phyloP scores from a whole-genome alignment of 2,113 vertebrate genomes.

The Pollachius pollachius region DNA sequence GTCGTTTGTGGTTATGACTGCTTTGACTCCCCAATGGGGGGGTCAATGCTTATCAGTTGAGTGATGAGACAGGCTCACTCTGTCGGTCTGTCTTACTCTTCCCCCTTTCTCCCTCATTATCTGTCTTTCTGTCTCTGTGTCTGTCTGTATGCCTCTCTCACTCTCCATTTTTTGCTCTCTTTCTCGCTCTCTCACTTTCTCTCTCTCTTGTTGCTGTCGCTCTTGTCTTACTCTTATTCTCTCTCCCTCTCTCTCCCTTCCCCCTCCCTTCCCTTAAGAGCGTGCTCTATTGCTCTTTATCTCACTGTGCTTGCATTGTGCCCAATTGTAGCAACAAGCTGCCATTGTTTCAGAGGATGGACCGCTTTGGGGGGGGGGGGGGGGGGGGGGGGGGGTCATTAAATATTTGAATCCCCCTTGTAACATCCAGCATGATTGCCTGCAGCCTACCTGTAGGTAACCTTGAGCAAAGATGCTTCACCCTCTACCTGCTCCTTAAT shows the following conservation, averaged over 20 bases:
- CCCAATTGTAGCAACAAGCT: slow-evolving; percentile 49
- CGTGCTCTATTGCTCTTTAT: neutral
- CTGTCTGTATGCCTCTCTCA: neutral
- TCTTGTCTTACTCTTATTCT: slow-evolving; percentile 30
- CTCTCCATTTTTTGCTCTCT: neutral
- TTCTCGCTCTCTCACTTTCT: slow-evolving; percentile 3
- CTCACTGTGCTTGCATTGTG: slow-evolving; percentile 19
- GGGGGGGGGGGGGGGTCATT: slow-evolving; percentile 32
- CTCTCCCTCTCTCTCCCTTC: neutral
- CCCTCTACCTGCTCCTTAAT: too few relatives aligned
- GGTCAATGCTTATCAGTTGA: slow-evolving; percentile 30
- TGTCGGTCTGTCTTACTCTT: neutral
- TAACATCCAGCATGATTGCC: too few relatives aligned
- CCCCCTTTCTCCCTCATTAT: neutral
- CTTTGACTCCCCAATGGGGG: slow-evolving; percentile 17
- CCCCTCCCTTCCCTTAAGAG: neutral
- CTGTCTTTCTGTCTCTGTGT: too few relatives aligned
- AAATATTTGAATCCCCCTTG: neutral
- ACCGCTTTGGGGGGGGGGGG: slow-evolving; percentile 34
- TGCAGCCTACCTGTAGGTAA: too few relatives aligned
- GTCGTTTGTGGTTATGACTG: slow-evolving; percentile 14
- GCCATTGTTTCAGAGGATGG: slow-evolving; percentile 55
- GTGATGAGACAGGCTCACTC: slow-evolving; percentile 17
- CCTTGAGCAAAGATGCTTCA: too few relatives aligned
- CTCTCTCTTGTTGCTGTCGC: too few relatives aligned